A percentile compares a stretch with the other conserved stretches of the same genome.
These are phyloP conservation scores for Cheilosia scutellata DNA, from an alignment of 2,888 invertebrate genomes.

Conservation along the genomic window DNA sequence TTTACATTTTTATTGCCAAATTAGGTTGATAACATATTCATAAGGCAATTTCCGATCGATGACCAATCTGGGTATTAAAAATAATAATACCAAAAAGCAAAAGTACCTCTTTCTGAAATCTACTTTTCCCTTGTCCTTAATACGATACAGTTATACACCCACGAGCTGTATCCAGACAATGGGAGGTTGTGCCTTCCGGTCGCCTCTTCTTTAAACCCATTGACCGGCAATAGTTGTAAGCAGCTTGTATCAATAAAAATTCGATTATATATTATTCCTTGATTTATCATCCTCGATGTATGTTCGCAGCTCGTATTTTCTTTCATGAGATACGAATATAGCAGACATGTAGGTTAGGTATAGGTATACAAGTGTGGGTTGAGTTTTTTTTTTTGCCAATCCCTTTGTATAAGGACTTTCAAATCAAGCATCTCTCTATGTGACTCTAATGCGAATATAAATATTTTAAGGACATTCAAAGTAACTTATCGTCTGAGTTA, in stretches of 20 bases:
- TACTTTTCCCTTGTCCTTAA: conserved; percentile 9
- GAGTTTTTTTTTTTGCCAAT: conserved; percentile 10
- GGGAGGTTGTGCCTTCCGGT: conserved; percentile 48
- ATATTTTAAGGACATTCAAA: conserved; percentile 74
- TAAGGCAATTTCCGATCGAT: conserved; percentile 76
- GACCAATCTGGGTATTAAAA: conserved; percentile 74
- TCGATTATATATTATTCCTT: conserved; percentile 81
- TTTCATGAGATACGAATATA: not conserved
- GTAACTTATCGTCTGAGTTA: conserved; percentile 65
- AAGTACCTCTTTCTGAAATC: conserved; percentile 26
- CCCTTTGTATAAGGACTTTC: conserved; percentile 68
- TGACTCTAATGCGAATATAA: conserved; percentile 63
- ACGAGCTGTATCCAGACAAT: conserved; percentile 27
- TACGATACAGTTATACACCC: conserved; percentile 18
- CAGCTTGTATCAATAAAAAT: conserved; percentile 84
- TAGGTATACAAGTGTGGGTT: not conserved
- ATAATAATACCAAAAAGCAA: conserved; percentile 69
- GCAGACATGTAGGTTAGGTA: not conserved
- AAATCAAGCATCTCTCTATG: conserved; percentile 55
- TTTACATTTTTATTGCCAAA: conserved; percentile 74
- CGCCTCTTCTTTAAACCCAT: conserved; percentile 58
- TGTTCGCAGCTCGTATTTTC: conserved; percentile 27
- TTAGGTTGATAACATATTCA: conserved; percentile 75
- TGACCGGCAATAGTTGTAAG: conserved; percentile 79
- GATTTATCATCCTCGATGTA: conserved; percentile 70